These are phyloP conservation scores for Drosophila mercatorum DNA, from an alignment of 2,888 invertebrate species.

Conservation along the genomic window DNA sequence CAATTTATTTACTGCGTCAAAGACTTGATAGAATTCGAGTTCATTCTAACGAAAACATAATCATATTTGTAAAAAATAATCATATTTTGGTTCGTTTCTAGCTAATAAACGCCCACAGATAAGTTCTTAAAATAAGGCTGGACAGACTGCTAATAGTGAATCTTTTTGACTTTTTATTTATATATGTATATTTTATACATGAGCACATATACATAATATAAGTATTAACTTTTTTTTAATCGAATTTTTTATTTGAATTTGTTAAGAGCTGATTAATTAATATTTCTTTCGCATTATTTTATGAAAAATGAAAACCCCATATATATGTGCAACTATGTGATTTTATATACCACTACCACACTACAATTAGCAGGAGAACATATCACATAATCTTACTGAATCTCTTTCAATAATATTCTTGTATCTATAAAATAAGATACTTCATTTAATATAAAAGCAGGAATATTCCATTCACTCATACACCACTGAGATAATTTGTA, in stretches of 20 bases:
- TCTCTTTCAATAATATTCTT: background rate
- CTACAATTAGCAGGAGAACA: background rate
- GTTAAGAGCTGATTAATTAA: slow-evolving; percentile 12
- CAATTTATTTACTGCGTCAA: no score
- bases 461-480: background rate
- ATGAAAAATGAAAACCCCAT: no score
- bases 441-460: background rate
- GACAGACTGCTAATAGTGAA: slow-evolving; percentile 26
- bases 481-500: slow-evolving; percentile 5
- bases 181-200: slow-evolving; percentile 17
- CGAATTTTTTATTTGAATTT: background rate
- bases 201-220: slow-evolving; percentile 12
- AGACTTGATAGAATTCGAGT: no score
- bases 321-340: no score
- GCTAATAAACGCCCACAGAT: slow-evolving; percentile 52
- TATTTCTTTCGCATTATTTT: background rate
- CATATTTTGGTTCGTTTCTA: slow-evolving; percentile 28
- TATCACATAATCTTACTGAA: background rate
- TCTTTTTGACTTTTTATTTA: slow-evolving; percentile 29
- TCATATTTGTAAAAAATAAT: slow-evolving; percentile 25
- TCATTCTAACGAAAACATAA: no score
- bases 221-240: slow-evolving; percentile 21
- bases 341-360: background rate
- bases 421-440: background rate
- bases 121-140: slow-evolving; percentile 58